Conservation (phyloP, 2,113 vertebrate genomes). For the Cynocephalus volans region DNA sequence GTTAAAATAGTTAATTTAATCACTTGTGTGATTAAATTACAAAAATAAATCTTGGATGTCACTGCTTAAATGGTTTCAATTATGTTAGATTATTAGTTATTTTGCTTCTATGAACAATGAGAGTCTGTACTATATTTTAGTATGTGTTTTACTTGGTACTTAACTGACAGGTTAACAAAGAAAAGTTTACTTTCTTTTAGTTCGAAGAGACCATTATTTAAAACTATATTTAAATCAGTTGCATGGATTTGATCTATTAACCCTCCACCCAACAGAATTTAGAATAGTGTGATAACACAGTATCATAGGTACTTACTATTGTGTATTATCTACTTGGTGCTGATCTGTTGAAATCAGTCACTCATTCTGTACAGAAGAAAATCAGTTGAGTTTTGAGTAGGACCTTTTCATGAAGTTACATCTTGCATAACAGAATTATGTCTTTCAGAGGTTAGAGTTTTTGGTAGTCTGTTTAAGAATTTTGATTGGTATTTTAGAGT, state of each 20-base stretch:
- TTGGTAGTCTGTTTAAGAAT: conserved; percentile 55
- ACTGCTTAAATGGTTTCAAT: conserved; percentile 31
- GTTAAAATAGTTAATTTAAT: neutral
- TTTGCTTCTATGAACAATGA: conserved; percentile 40
- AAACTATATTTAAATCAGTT: conserved; percentile 25
- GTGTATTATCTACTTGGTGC: neutral
- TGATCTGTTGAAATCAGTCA: conserved; percentile 62
- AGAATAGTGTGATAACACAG: conserved; percentile 19
- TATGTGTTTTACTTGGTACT: conserved; percentile 46
- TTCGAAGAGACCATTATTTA: conserved; percentile 59
- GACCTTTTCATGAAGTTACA: conserved; percentile 18
- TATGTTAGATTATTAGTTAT: conserved; percentile 64
- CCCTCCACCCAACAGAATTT: conserved; percentile 1
- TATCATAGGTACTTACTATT: conserved; percentile 39
- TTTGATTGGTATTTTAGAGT: conserved; percentile 52
- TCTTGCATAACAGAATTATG: conserved; percentile 41
- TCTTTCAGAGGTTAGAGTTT: conserved; percentile 49
- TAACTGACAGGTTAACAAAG: conserved; percentile 52
- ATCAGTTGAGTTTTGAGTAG: conserved; percentile 37
- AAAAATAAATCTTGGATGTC: conserved; percentile 54
- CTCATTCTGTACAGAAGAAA: conserved; percentile 60
- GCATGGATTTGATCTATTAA: neutral
- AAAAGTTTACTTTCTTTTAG: conserved; percentile 52
- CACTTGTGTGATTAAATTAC: conserved; percentile 50
- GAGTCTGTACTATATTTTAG: neutral